A percentile compares a stretch with the other conserved stretches of the same genome.
These are phyloP conservation scores for Trichoplusia ni DNA, from an alignment of 1,140 invertebrate genomes.

Conservation along the genomic window DNA sequence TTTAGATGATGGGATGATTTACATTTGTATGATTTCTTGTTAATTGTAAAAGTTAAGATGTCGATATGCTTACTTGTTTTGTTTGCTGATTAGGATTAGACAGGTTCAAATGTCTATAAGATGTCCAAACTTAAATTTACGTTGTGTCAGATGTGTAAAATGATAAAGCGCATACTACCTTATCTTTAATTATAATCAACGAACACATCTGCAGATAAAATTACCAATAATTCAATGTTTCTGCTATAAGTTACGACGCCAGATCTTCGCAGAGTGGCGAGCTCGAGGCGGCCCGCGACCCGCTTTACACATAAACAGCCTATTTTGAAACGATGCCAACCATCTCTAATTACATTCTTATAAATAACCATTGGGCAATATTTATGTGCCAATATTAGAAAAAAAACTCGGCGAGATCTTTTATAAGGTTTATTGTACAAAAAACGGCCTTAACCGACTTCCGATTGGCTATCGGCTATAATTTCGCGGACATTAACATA, in stretches of 20 bases:
- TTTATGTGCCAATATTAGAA: constrained; percentile 26
- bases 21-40: too few relatives aligned
- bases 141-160: too few relatives aligned
- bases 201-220: not conserved
- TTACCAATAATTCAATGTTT: constrained; percentile 3
- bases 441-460: constrained; percentile 47
- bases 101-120: too few relatives aligned
- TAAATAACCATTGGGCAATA: constrained; percentile 19
- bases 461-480: constrained; percentile 18
- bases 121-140: too few relatives aligned
- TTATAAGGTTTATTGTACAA: not conserved
- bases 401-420: not conserved
- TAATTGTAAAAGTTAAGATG: too few relatives aligned
- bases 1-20: not conserved
- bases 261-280: not conserved
- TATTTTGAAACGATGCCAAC: constrained; percentile 23
- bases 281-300: constrained; percentile 7
- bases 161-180: not conserved
- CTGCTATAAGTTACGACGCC: not conserved
- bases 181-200: not conserved
- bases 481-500: constrained; percentile 30
- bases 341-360: constrained; percentile 19
- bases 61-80: too few relatives aligned
- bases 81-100: too few relatives aligned
- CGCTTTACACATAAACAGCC: not conserved